Evolutionary conservation across 2,113 vertebrate genomes (phyloP).

Genomic region (Falco punctatus): DNA sequence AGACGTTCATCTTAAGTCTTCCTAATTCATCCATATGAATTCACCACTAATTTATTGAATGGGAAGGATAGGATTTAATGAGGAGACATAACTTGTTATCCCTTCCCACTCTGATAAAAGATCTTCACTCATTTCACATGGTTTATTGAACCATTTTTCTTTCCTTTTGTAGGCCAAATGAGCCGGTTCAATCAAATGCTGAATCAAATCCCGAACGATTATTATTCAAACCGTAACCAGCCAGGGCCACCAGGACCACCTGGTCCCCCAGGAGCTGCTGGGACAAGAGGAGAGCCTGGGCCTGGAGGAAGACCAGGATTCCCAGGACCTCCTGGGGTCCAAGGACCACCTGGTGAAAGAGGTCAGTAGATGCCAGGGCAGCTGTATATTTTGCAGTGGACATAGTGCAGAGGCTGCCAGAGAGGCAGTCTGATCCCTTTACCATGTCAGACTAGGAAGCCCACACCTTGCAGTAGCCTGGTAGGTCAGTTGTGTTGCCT

Average conservation of each 20-base stretch:
- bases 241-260: constrained; percentile 90
- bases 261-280: constrained; percentile 82
- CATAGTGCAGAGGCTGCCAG: background rate
- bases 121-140: background rate
- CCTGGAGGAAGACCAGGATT: constrained; percentile 88
- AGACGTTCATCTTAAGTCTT: background rate
- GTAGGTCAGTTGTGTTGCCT: background rate
- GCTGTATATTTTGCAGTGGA: background rate
- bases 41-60: background rate
- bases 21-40: background rate
- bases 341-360: constrained; percentile 90
- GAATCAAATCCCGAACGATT: constrained; percentile 93
- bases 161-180: constrained; percentile 87
- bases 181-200: constrained; percentile 89
- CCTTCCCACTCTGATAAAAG: background rate
- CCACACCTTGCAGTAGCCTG: background rate
- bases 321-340: constrained; percentile 87
- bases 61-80: background rate
- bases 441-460: background rate
- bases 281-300: constrained; percentile 89
- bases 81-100: background rate
- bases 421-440: background rate
- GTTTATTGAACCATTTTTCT: background rate
- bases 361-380: constrained; percentile 70
- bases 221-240: constrained; percentile 85